These are phyloP conservation scores for Sinocyclocheilus maitianheensis DNA, from an alignment of 2,113 vertebrate species.

Conservation along the genomic window DNA sequence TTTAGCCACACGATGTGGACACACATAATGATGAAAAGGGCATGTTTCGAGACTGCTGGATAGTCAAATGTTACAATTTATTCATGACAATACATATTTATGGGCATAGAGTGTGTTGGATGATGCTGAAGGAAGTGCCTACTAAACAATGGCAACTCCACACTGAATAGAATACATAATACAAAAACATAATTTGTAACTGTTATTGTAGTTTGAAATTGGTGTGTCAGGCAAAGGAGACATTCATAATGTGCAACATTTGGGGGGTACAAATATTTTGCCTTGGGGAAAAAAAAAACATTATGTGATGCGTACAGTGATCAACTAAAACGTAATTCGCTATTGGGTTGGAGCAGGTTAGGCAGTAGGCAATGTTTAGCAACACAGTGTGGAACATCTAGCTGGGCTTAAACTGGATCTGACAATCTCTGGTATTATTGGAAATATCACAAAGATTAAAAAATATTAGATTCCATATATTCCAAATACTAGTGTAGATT, in stretches of 20 bases:
- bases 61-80: not conserved
- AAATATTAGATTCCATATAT: no score
- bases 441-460: not conserved
- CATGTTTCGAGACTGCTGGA: not conserved
- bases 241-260: not conserved
- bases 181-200: not conserved
- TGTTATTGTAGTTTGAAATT: not conserved
- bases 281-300: not conserved
- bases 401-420: not conserved
- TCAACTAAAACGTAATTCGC: not conserved
- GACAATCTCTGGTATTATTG: not conserved
- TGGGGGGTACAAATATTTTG: not conserved
- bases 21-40: slow-evolving; percentile 5
- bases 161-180: not conserved
- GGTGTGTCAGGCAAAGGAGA: not conserved
- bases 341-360: not conserved
- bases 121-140: not conserved
- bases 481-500: no score
- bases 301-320: not conserved
- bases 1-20: slow-evolving; percentile 14
- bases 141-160: not conserved
- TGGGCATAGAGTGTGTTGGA: not conserved
- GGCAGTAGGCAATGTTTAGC: not conserved
- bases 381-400: not conserved
- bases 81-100: not conserved